A percentile compares a stretch with the other conserved stretches of the same genome.
phyloP scores from a whole-genome alignment of 2,888 invertebrate species.

The Agrenia bidenticulata region DNA sequence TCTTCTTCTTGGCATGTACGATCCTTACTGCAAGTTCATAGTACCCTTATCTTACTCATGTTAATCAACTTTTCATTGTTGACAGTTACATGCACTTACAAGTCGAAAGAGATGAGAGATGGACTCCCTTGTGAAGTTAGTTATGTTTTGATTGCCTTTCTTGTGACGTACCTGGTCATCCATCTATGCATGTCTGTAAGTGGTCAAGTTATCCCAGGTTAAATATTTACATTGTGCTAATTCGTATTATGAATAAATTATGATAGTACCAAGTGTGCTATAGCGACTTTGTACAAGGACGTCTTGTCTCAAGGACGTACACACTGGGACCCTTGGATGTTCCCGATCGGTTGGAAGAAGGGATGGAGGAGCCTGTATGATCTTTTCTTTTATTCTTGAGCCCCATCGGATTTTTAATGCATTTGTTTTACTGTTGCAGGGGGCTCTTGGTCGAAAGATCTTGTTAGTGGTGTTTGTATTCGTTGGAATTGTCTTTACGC shows the following conservation, averaged over 20 bases:
- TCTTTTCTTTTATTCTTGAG: no score
- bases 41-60: background rate
- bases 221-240: background rate
- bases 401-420: background rate
- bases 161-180: conserved; percentile 17
- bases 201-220: background rate
- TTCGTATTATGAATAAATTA: background rate
- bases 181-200: conserved; percentile 41
- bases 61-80: background rate
- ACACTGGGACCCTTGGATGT: conserved; percentile 22
- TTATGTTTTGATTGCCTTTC: conserved; percentile 8
- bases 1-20: conserved; percentile 16
- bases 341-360: background rate
- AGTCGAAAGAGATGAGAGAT: conserved; percentile 15
- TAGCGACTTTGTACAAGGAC: conserved; percentile 38
- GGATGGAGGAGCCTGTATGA: conserved; percentile 30
- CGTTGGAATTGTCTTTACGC: background rate
- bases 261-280: conserved; percentile 40
- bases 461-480: background rate
- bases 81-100: conserved; percentile 11
- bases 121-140: conserved; percentile 23
- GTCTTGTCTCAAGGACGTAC: conserved; percentile 28
- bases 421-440: conserved; percentile 10
- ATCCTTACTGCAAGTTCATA: no score
- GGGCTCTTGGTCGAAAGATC: conserved; percentile 4